Base-by-base conservation (phyloP, 2,888 invertebrate genomes). In the Diarsia brunnea region DNA sequence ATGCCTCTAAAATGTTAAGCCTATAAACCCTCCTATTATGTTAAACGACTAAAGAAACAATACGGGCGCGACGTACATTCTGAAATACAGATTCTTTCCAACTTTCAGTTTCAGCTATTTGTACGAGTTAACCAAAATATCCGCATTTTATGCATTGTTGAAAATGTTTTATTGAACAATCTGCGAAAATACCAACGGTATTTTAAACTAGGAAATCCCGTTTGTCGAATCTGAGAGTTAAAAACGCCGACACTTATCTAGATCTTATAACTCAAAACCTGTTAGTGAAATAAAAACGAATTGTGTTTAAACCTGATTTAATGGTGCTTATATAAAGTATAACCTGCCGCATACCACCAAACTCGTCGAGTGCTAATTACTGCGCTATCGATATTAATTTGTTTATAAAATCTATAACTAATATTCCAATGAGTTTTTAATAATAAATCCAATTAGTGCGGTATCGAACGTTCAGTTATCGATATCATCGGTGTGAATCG, bases 401-500 rank as follows among this genome's bases (percentile, higher is more conserved):
- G 88, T 88, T 82, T 89, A 82, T 88, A 82, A 89, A 88, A 89
- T 89, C 89, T 89, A 87, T 81, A 74, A 31, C 43, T 38, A 90
- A 91, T 90, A 86, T 90, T 88, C 78, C 87, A 90, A 94, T 92
- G 91, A 71, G 88, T 89, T 92, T 93, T 92, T 94, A 94, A 95
- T 93, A 86, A 85, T 84, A 78, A 81, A 82, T 87, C 88, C 89
- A 90, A 94, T 94, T 93, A 93, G 91, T 90, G 86, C 72, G 79
- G 76, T 91, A 90, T 91, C 89, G 87, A 88, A 75, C 84, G 82
- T 82, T 78, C 74, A 69, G 76, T 82, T 91, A 90, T 89, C 89
- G 88, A 81, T 80, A 84, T 82, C 90, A 91, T 91, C 89, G 79
- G 75, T 80, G 81, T 81, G 84, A 84, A 87, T 86, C 88, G 88